Conservation (phyloP, 1,140 invertebrate species). For the Brachionus sp. region DNA sequence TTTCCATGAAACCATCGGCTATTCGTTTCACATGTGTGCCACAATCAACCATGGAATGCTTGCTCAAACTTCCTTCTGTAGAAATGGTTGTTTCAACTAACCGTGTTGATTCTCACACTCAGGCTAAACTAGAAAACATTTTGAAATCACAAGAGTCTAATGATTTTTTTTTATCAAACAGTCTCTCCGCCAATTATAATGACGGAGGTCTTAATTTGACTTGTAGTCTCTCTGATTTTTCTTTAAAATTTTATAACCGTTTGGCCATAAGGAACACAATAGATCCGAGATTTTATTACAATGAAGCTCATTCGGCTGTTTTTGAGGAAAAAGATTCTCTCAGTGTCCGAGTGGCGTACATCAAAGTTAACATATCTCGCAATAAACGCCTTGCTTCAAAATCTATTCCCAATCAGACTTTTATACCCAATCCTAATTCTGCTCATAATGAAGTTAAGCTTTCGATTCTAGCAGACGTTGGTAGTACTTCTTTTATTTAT, state of each 20-base stretch:
- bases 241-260: slow-evolving; percentile 96
- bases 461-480: slow-evolving; percentile 84
- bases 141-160: slow-evolving; percentile 27
- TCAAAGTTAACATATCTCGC: slow-evolving; percentile 87
- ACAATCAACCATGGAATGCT: slow-evolving; percentile 88
- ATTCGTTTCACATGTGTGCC: slow-evolving; percentile 84
- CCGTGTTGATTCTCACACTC: slow-evolving; percentile 47
- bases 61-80: slow-evolving; percentile 88
- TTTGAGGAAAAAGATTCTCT: slow-evolving; percentile 88
- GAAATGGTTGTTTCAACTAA: slow-evolving; percentile 66
- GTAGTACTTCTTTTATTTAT: slow-evolving; percentile 96
- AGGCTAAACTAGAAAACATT: slow-evolving; percentile 15
- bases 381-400: slow-evolving; percentile 71
- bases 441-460: slow-evolving; percentile 55
- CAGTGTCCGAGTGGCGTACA: slow-evolving; percentile 92
- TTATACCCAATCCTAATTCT: not conserved
- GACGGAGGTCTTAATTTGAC: slow-evolving; percentile 86
- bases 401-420: slow-evolving; percentile 50
- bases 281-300: not conserved
- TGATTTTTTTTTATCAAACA: not conserved
- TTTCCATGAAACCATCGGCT: slow-evolving; percentile 93
- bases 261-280: slow-evolving; percentile 63
- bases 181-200: not conserved
- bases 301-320: not conserved
- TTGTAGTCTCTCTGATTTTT: slow-evolving; percentile 89